Base-by-base conservation (phyloP, 2,113 vertebrate genomes). In the Nannobrachium achirus region DNA sequence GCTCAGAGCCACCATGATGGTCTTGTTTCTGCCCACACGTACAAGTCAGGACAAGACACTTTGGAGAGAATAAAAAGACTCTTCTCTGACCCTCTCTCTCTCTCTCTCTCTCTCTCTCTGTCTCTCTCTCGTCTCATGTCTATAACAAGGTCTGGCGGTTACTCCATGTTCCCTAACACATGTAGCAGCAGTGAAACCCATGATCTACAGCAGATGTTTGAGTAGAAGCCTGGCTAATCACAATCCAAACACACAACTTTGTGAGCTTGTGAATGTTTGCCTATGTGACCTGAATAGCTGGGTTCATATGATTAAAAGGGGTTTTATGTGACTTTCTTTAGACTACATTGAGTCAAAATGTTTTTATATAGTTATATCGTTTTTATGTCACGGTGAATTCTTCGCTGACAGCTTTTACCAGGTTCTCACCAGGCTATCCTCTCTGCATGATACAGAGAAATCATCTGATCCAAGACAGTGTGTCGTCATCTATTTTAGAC, bases 201-300 rank as follows among this genome's bases (percentile, higher is more conserved):
- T 81, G 80, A 88, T 88, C 75, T 63, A 77, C 51, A 81, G 63
- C 83, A 88, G 77, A 88, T 85, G 81, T 76, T 39, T 42, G 45
- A 73, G 74, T 44, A 63, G 69, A 80, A 66, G 72, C 15, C 66
- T 15, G 55, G 15, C 50, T 71, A 69, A 78, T 80, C 79, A 82
- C 70, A 52, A 51, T 61, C 63, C 49, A 60, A 1, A 57, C 7
- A 38, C 58, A 46, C 25, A 33, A 25, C 25, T 2, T 25, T 25
- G 25, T 25, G 25, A 25, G 25, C 25, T 33, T 33, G 25, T 33
- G 6, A 2, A 33, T 33, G 25, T 33, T 33, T 33, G n/a, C n/a
- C n/a, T n/a, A n/a, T n/a, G n/a, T n/a, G n/a, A n/a, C n/a, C n/a
- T n/a, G n/a, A n/a, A n/a, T n/a, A n/a, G n/a, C n/a, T n/a, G n/a